Conservation (phyloP, 2,113 vertebrate species). For the Blennius ocellaris region DNA sequence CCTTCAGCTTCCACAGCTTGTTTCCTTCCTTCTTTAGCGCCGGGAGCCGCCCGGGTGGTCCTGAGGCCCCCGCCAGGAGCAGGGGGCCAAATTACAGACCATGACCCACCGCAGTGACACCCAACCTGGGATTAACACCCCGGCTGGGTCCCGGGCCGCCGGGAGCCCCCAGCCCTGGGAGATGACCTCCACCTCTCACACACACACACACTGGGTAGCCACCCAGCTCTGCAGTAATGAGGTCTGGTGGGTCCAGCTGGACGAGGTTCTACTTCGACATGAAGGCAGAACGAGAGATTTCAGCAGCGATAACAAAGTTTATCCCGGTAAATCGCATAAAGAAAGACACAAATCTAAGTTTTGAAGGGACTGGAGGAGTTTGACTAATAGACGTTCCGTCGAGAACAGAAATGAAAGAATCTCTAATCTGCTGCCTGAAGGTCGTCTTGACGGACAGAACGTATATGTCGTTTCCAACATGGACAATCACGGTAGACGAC, state of each 20-base stretch:
- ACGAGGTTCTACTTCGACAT: slow-evolving; percentile 23
- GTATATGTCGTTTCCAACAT: not conserved
- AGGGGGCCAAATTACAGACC: slow-evolving; percentile 74
- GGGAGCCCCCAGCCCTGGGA: slow-evolving; percentile 52
- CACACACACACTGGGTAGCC: slow-evolving; percentile 51
- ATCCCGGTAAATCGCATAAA: no score
- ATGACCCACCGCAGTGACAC: slow-evolving; percentile 68
- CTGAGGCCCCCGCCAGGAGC: slow-evolving; percentile 63
- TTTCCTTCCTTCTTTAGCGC: not conserved
- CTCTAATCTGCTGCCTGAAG: no score
- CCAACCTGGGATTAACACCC: slow-evolving; percentile 77
- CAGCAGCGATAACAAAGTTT: slow-evolving; percentile 23
- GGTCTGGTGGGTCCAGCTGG: slow-evolving; percentile 65
- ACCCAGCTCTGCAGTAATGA: slow-evolving; percentile 73
- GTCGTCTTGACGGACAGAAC: no score
- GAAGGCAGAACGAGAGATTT: slow-evolving; percentile 39
- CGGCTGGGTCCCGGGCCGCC: slow-evolving; percentile 42
- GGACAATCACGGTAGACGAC: not conserved
- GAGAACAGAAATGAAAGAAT: no score
- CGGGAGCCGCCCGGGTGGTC: slow-evolving; percentile 71
- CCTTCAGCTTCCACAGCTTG: not conserved
- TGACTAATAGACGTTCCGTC: no score
- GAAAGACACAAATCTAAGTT: not conserved
- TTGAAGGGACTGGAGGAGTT: no score
- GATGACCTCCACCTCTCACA: slow-evolving; percentile 58